Evolutionary conservation across 2,888 invertebrate genomes (phyloP), one percentile per base, ranked within the genome.

Genomic region (Crocallis elinguaria): DNA sequence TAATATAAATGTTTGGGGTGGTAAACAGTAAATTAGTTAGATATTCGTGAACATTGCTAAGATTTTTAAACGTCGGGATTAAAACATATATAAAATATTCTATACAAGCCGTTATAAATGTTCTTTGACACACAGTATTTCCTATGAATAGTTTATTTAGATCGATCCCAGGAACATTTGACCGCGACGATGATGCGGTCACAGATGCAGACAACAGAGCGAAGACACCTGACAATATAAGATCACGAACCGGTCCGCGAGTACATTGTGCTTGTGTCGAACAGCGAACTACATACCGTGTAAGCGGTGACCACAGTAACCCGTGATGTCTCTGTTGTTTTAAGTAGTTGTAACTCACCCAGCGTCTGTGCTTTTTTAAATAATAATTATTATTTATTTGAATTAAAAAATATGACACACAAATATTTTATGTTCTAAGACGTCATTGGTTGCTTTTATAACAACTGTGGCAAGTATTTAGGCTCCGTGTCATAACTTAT

Each of bases 221-320:
- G 53, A 43, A 48, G 48, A 54, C 53, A 54, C 53, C 48, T 54
- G 53, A 54, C 53, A 54, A 46, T 49, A 49, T 42, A 9, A 41
- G 42, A 14, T 17, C 32, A 21, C 25, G 43, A 54, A 54, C 53
- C 53, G 53, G 53, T 54, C 53, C 37, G 9, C 27, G 48, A 44
- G 53, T 48, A 54, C 53, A 49, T 48, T 54, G 52, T 52, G 52
- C 51, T 52, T 45, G 53, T 54, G 38, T 37, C 41, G 48, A 37
- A 48, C 53, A 38, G 32, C 41, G 48, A 37, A 48, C 53, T 33
- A 52, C 46, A 52, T 46, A 46, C 46, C 52, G 46, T 52, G 42
- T 23, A 41, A 46, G 46, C 44, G 38, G 44, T 41, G 51, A 45
- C 51, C 52, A 41, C 45, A 39, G 33, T 29, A 27, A 41, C 11